Percentiles rank a stretch among this genome's conserved stretches.
These are phyloP conservation scores for Rhopalosiphum maidis DNA, from an alignment of 1,140 invertebrate species.

Conservation along the genomic window DNA sequence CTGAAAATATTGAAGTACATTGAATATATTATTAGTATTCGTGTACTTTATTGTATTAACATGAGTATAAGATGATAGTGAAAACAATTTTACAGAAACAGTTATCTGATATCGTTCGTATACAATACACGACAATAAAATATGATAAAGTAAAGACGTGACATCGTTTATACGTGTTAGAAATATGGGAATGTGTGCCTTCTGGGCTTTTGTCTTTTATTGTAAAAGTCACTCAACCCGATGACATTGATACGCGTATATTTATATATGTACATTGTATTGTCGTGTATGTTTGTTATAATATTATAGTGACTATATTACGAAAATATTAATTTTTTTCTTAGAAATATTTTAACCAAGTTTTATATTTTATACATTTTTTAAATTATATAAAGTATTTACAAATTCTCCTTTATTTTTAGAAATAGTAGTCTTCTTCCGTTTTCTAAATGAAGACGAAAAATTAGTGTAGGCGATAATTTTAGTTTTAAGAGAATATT, in stretches of 20 bases:
- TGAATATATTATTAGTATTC: background rate
- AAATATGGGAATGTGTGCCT: background rate
- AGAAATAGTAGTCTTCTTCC: background rate
- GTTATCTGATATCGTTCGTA: background rate
- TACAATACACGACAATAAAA: background rate
- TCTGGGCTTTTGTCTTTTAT: constrained; percentile 4
- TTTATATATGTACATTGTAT: background rate
- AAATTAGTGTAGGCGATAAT: background rate
- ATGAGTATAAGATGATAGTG: background rate
- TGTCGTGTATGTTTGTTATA: background rate
- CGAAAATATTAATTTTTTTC: background rate
- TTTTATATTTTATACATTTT: background rate
- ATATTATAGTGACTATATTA: background rate
- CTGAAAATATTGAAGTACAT: background rate
- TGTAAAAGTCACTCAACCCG: background rate
- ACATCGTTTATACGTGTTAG: background rate
- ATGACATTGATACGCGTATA: background rate
- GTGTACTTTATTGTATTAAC: background rate
- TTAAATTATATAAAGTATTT: background rate
- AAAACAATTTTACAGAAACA: constrained; percentile 3
- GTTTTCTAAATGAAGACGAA: background rate
- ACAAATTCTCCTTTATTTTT: background rate
- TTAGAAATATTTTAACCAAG: background rate
- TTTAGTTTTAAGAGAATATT: too few relatives aligned
- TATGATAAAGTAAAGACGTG: constrained; percentile 5